Conservation (phyloP, 2,888 invertebrate species). For the Sinohyriopsis cumingii region DNA sequence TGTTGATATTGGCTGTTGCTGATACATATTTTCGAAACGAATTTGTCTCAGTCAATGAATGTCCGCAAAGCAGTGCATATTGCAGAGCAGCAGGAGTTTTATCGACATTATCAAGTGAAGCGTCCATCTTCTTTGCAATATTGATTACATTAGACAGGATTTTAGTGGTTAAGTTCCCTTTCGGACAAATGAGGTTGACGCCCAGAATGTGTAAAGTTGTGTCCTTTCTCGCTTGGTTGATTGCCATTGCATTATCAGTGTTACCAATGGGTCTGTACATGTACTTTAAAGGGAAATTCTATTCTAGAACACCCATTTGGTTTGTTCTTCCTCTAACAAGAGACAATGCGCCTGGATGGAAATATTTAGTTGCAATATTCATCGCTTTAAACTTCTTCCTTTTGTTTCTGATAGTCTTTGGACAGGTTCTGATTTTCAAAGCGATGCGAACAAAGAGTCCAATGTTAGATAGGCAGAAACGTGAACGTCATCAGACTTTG, state of each 20-base stretch:
- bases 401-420: constrained; percentile 58
- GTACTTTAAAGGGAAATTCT: constrained; percentile 64
- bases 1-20: constrained; percentile 34
- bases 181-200: constrained; percentile 63
- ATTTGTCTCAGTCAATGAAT: constrained; percentile 33
- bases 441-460: constrained; percentile 25
- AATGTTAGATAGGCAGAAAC: constrained; percentile 14
- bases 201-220: constrained; percentile 37
- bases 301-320: constrained; percentile 63
- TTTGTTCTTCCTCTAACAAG: constrained; percentile 66
- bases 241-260: constrained; percentile 49
- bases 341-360: constrained; percentile 65
- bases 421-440: constrained; percentile 63
- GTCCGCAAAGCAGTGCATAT: constrained; percentile 37
- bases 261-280: constrained; percentile 59
- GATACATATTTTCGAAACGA: too few relatives aligned
- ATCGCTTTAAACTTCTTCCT: constrained; percentile 57
- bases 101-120: constrained; percentile 74
- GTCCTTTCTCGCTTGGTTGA: constrained; percentile 50
- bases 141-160: too few relatives aligned
- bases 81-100: constrained; percentile 44
- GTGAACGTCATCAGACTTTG: background rate
- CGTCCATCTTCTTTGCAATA: constrained; percentile 77
- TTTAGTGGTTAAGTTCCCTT: too few relatives aligned
- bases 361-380: constrained; percentile 65